These are phyloP conservation scores for Paralvinella palmiformis DNA, from an alignment of 1,140 invertebrate species.

Conservation along the genomic window DNA sequence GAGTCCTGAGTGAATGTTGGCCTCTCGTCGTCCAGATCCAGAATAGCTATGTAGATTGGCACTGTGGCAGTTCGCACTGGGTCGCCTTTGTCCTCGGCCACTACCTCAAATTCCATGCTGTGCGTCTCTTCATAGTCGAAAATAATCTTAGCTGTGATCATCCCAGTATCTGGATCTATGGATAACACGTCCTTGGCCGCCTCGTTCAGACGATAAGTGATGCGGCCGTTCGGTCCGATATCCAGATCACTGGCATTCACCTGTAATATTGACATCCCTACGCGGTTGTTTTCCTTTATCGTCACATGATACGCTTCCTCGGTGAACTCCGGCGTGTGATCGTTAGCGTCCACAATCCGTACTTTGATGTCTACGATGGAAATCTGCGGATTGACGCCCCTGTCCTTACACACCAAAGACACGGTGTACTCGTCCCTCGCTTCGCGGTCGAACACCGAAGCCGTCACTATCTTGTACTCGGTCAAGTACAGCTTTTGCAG, in stretches of 20 bases:
- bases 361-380: constrained; percentile 5
- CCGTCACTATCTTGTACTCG: constrained; percentile 14
- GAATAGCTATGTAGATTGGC: constrained; percentile 3
- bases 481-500: constrained; percentile 3
- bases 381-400: constrained; percentile 11
- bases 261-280: constrained; percentile 73
- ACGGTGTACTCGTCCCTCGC: constrained; percentile 2
- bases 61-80: background rate
- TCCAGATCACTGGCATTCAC: constrained; percentile 81
- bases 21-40: constrained; percentile 14
- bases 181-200: constrained; percentile 1
- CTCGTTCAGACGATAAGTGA: constrained; percentile 69
- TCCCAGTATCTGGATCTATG: constrained; percentile 11
- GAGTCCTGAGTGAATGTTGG: constrained; percentile 14
- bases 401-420: constrained; percentile 12
- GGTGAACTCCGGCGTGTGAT: constrained; percentile 12
- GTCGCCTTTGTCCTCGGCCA: constrained; percentile 12
- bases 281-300: constrained; percentile 72
- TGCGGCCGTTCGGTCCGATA: constrained; percentile 87
- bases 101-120: constrained; percentile 8
- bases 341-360: constrained; percentile 14
- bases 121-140: constrained; percentile 19
- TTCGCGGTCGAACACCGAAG: constrained; percentile 14
- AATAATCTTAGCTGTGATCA: background rate
- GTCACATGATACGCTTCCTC: background rate